Percentiles rank a stretch among this genome's conserved stretches.
These are phyloP conservation scores for Rhodeus uyekii DNA, from an alignment of 2,797 vertebrate genomes.

Conservation along the genomic window DNA sequence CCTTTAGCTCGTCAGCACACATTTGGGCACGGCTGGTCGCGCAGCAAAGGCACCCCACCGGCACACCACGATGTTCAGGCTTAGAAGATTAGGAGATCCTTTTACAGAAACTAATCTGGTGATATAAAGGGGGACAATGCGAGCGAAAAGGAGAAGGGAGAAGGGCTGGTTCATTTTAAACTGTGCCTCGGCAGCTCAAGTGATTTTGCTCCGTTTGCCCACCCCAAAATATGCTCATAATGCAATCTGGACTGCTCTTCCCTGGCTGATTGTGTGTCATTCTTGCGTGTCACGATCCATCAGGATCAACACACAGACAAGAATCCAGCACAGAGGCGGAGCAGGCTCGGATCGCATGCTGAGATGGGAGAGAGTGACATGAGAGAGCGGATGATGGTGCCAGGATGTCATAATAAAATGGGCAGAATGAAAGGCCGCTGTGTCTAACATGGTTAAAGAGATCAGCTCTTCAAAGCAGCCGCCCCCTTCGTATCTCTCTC, in stretches of 20 bases:
- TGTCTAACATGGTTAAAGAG: conserved; percentile 61
- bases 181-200: conserved; percentile 1
- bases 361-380: conserved; percentile 23
- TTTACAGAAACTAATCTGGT: conserved; percentile 76
- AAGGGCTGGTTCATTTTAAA: conserved; percentile 26
- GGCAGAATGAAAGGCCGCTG: conserved; percentile 52
- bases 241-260: conserved; percentile 40
- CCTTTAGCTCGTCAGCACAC: conserved; percentile 64
- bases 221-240: conserved; percentile 26
- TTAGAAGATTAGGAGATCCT: conserved; percentile 77
- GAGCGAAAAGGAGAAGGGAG: conserved; percentile 12
- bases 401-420: conserved; percentile 62
- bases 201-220: conserved; percentile 11
- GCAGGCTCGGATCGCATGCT: neutral
- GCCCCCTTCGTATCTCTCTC: conserved; percentile 48
- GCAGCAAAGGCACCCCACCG: conserved; percentile 75
- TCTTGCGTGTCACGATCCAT: conserved; percentile 43
- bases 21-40: conserved; percentile 76
- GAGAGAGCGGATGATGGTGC: conserved; percentile 45
- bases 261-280: conserved; percentile 29
- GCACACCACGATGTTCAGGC: conserved; percentile 74
- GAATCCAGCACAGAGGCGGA: neutral
- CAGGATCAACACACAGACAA: conserved; percentile 42
- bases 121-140: conserved; percentile 68
- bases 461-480: conserved; percentile 61